A percentile compares a stretch with the other conserved stretches of the same genome.
Conservation (phyloP, 2,797 vertebrate species). For the Alcedo quadribrachys region DNA sequence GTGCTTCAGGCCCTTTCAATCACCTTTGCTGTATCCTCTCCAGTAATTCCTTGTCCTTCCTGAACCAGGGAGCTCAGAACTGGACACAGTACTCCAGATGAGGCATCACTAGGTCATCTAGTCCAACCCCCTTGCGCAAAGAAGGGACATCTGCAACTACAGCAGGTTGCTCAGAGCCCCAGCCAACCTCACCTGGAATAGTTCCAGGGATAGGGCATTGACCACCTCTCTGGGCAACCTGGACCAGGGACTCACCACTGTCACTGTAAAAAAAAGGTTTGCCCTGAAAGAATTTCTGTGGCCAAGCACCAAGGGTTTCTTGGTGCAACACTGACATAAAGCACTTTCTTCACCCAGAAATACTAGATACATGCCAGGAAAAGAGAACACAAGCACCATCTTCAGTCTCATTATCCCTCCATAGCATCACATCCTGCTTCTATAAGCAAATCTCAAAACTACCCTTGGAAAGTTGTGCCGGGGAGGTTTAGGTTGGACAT, state of each 20-base stretch:
- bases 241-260: neutral
- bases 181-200: neutral
- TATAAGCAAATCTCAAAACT: rapidly evolving
- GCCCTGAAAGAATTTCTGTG: neutral
- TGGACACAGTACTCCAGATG: too few species aligned
- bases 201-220: neutral
- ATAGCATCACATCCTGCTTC: neutral
- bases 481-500: neutral
- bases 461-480: neutral
- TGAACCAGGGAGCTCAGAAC: too few species aligned
- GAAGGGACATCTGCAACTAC: neutral
- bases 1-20: too few species aligned
- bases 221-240: neutral
- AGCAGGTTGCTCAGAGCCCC: neutral
- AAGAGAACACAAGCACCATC: neutral
- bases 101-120: neutral
- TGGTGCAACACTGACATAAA: neutral
- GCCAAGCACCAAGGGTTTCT: neutral
- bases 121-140: neutral
- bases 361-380: neutral
- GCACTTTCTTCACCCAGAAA: neutral
- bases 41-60: too few species aligned
- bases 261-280: neutral
- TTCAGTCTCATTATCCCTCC: neutral
- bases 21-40: too few species aligned